Evolutionary conservation across 2,888 invertebrate genomes (phyloP).

Genomic region (Fragum fragum): DNA sequence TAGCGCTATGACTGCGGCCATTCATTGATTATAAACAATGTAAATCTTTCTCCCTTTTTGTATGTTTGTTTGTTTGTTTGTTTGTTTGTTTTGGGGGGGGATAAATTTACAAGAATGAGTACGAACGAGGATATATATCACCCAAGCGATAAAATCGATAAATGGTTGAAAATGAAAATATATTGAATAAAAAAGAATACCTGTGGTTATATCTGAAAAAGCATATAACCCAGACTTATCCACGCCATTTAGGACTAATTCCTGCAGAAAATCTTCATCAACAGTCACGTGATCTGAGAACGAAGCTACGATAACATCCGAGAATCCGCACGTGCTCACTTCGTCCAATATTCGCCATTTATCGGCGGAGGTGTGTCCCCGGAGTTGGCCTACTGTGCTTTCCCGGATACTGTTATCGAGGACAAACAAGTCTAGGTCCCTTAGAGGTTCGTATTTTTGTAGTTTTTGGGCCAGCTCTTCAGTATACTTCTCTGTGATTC

Average conservation of each 20-base stretch:
- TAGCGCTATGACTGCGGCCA: too few species aligned
- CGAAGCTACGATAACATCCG: constrained; percentile 9
- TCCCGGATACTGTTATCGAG: constrained; percentile 16
- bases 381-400: constrained; percentile 3
- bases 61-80: too few species aligned
- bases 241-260: neutral
- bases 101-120: neutral
- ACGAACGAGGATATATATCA: neutral
- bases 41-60: too few species aligned
- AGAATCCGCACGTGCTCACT: constrained; percentile 14
- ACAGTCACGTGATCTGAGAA: neutral
- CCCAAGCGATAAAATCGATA: too few species aligned
- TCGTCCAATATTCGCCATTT: constrained; percentile 19
- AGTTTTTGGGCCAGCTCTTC: neutral
- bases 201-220: constrained; percentile 12
- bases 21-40: too few species aligned
- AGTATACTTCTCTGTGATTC: neutral
- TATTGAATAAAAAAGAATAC: too few species aligned
- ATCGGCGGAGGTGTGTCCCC: constrained; percentile 4
- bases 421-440: constrained; percentile 14
- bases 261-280: constrained; percentile 12
- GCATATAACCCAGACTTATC: neutral
- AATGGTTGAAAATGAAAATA: neutral
- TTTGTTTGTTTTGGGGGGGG: too few species aligned
- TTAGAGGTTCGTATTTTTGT: neutral